Percentiles rank a stretch among this genome's conserved stretches.
These are phyloP conservation scores for Ibycter americanus DNA, from an alignment of 2,797 vertebrate genomes.

Conservation along the genomic window DNA sequence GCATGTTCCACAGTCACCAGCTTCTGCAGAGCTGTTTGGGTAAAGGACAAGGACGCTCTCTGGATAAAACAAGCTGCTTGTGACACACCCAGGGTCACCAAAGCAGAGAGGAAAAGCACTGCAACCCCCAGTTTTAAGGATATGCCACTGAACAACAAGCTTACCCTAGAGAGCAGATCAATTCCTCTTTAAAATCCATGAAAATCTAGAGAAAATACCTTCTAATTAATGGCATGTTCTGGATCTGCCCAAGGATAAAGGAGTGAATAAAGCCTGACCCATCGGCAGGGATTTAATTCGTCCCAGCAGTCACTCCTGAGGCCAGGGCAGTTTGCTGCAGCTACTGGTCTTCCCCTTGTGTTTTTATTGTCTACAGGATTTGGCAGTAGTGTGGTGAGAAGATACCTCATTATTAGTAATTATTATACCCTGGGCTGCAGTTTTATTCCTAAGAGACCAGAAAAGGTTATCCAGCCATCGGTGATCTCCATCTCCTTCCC, in stretches of 20 bases:
- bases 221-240: not conserved
- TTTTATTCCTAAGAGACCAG: not conserved
- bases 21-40: not conserved
- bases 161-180: not conserved
- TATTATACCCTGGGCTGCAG: not conserved
- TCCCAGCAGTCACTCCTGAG: not conserved
- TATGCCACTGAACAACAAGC: not conserved
- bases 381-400: not conserved
- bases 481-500: not conserved
- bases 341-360: not conserved
- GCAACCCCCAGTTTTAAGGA: not conserved
- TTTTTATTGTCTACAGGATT: not conserved
- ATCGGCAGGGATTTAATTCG: not conserved
- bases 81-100: not conserved
- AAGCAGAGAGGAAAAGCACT: not conserved
- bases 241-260: not conserved
- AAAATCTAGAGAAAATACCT: not conserved
- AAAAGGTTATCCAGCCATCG: not conserved
- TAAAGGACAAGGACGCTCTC: not conserved
- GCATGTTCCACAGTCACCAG: not conserved
- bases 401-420: not conserved
- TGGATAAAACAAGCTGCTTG: not conserved
- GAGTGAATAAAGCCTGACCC: not conserved
- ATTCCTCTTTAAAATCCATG: not conserved
- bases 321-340: not conserved